Percentiles rank a stretch among this genome's conserved stretches.
Conservation (phyloP, 2,113 vertebrate species). For the Phasianus colchicus region DNA sequence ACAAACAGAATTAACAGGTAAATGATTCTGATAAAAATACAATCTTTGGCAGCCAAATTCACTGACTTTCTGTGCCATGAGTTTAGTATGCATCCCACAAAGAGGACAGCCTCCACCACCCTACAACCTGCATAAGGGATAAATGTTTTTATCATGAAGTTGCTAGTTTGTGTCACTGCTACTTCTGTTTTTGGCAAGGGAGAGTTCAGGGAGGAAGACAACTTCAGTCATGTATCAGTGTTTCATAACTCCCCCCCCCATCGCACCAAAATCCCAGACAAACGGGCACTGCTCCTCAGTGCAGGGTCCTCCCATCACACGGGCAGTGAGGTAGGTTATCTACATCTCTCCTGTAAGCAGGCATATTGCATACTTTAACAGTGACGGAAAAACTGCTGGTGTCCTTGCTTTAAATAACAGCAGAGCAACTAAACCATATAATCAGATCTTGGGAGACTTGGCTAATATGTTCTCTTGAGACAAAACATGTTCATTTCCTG, state of each 20-base stretch:
- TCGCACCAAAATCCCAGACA: not conserved
- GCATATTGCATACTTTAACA: not conserved
- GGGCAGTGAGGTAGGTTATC: not conserved
- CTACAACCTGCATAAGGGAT: not conserved
- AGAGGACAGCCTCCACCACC: not conserved
- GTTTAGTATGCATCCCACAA: not conserved
- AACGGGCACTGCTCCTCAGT: not conserved
- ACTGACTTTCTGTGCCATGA: not conserved
- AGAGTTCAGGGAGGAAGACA: not conserved
- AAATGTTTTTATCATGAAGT: not conserved
- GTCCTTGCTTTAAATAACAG: not conserved
- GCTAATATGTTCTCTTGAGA: not conserved
- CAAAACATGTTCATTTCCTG: not conserved
- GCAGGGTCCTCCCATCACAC: not conserved
- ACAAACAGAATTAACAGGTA: not conserved
- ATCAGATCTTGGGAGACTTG: not conserved
- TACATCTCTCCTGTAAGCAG: not conserved
- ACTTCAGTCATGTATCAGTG: not conserved
- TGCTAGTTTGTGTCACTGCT: not conserved
- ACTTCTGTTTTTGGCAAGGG: not conserved
- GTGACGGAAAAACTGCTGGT: not conserved
- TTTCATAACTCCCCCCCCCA: not conserved
- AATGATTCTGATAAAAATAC: not conserved
- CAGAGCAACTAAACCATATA: not conserved
- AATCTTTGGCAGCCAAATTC: not conserved